A percentile compares a stretch with the other conserved stretches of the same genome.
Evolutionary conservation across 2,888 invertebrate genomes (phyloP).

Genomic region (Lasioglossum zephyrum): DNA sequence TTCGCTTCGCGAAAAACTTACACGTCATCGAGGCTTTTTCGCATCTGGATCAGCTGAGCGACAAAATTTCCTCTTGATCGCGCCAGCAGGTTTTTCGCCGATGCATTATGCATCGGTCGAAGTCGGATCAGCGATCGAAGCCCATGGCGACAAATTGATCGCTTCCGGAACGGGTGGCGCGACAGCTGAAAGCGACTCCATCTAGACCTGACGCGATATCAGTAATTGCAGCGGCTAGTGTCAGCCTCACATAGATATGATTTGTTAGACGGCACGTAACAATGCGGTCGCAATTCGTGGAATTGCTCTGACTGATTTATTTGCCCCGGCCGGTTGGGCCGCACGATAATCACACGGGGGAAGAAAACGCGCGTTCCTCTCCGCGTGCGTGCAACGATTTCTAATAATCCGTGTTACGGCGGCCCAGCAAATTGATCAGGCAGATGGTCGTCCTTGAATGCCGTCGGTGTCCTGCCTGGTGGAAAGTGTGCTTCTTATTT

Average conservation of each 20-base stretch:
- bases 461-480: not conserved
- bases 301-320: conserved; percentile 54
- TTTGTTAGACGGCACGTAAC: conserved; percentile 63
- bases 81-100: conserved; percentile 44
- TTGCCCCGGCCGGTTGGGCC: conserved; percentile 6
- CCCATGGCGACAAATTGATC: conserved; percentile 63
- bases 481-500: not conserved
- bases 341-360: conserved; percentile 40
- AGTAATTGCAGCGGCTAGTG: conserved; percentile 60
- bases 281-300: conserved; percentile 59
- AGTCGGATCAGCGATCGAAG: conserved; percentile 56
- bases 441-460: conserved; percentile 2
- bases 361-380: conserved; percentile 31
- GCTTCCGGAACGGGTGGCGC: conserved; percentile 60
- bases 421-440: conserved; percentile 2
- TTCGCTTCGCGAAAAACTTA: not conserved
- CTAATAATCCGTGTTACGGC: conserved; percentile 8
- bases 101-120: conserved; percentile 54
- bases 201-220: conserved; percentile 63
- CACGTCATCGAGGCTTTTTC: not conserved
- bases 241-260: conserved; percentile 59
- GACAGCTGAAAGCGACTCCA: conserved; percentile 65
- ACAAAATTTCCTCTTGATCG: not conserved
- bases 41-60: not conserved
- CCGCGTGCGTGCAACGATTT: conserved; percentile 27